Evolutionary conservation across 2,888 invertebrate genomes (phyloP), one percentile per base, ranked within the genome.

Genomic region (Sminthurides aquaticus): DNA sequence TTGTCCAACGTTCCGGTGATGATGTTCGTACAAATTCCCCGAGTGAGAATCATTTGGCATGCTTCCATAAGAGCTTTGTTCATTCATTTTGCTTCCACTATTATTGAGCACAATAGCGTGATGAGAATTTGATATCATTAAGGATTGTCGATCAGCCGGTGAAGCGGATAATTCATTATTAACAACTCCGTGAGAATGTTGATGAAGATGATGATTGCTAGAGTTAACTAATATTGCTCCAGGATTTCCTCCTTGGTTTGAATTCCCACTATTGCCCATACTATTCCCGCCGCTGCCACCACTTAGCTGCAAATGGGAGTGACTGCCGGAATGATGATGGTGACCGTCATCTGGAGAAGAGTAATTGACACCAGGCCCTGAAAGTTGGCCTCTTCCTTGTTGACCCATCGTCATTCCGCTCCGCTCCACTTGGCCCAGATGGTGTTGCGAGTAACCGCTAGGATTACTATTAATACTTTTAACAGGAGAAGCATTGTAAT

Each of bases 11-110:
- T 52, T 52, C 22, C 52, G 20, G 20, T 20, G 15, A 15, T 52
- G 52, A 52, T 52, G 52, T 5, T 52, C 20, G 20, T 52, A 22
- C 52, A 22, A 5, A 20, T 20, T 20, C 15, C 52, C 20, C 5
- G 8, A 15, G 5, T 52, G 52, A 52, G 20, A 52, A 52, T 52
- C 52, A 22, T 52, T 52, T 52, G 52, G 52, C 52, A 52, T 5
- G 20, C 20, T 52, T 52, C 52, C 52, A 52, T 52, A 52, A 8
- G 22, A 15, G 5, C 11, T 52, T 22, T 15, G 52, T 8, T 52
- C 52, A 52, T 52, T 52, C 52, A 52, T 22, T 22, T 52, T 52
- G 11, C 52, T 20, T 5, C 52, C 20, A 52, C 52, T 20, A 52
- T 20, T 20, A 20, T 20, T 20, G 43, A 34, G 43, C 15, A 34